These are phyloP conservation scores for Panthera tigris DNA, from an alignment of 2,113 vertebrate species.

Conservation along the genomic window DNA sequence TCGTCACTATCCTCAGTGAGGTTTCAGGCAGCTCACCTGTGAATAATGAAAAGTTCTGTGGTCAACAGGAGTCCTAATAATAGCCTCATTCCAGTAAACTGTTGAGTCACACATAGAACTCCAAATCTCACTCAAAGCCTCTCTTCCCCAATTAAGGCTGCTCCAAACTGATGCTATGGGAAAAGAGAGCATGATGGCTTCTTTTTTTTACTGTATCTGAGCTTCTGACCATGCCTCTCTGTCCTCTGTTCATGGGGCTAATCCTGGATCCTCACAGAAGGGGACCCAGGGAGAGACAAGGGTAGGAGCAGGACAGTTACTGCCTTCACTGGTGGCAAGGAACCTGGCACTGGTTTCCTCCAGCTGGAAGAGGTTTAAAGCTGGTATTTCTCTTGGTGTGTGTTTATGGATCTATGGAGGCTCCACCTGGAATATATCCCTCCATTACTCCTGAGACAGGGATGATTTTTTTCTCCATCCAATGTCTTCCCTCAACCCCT, in stretches of 20 bases:
- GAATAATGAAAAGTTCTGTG: neutral
- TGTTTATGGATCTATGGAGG: neutral
- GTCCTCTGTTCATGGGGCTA: neutral
- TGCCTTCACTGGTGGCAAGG: neutral
- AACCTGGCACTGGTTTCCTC: neutral
- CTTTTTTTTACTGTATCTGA: neutral
- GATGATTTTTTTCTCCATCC: neutral
- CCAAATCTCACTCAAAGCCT: neutral
- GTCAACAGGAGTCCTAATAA: neutral
- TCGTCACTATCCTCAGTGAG: neutral
- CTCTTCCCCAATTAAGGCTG: neutral
- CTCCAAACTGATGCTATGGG: neutral
- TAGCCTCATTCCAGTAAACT: neutral
- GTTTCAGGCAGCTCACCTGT: neutral
- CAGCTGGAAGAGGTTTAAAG: neutral
- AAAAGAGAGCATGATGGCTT: neutral
- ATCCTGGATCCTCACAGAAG: neutral
- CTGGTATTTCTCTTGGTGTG: neutral
- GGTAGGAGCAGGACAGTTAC: neutral
- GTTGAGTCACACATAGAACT: neutral
- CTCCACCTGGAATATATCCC: neutral
- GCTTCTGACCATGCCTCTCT: neutral
- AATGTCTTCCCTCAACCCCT: neutral
- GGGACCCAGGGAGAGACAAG: neutral
- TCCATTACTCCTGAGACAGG: neutral